phyloP scores from a whole-genome alignment of 1,140 invertebrate species.

The Trialeurodes vaporariorum region DNA sequence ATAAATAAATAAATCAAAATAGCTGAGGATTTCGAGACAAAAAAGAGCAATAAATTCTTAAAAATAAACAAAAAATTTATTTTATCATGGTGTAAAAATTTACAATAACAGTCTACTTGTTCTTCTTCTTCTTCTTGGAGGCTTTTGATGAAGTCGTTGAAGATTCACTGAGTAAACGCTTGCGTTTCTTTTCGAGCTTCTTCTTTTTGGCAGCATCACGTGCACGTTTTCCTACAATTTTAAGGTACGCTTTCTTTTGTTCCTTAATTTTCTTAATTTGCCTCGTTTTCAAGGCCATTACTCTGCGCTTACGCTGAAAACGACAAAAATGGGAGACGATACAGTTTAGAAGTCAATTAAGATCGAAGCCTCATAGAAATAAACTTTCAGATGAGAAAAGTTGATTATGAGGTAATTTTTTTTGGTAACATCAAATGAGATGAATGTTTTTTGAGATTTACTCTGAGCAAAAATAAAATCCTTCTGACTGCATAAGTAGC shows the following conservation, averaged over 20 bases:
- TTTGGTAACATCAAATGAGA: no score
- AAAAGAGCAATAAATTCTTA: no score
- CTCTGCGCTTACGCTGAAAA: background rate
- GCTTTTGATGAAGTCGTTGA: background rate
- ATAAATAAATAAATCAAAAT: no score
- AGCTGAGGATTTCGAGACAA: no score
- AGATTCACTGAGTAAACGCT: background rate
- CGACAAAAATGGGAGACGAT: background rate
- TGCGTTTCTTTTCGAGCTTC: background rate
- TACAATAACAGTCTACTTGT: background rate
- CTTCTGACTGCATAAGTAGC: no score
- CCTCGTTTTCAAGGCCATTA: background rate
- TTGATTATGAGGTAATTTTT: no score
- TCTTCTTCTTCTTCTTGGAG: background rate
- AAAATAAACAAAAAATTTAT: background rate
- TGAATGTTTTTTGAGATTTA: no score
- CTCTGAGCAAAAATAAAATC: no score
- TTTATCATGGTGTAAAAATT: background rate
- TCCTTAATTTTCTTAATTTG: background rate
- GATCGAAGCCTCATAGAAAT: no score
- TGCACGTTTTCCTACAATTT: background rate
- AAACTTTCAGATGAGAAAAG: no score
- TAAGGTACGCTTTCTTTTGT: background rate
- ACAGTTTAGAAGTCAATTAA: no score
- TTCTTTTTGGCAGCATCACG: background rate